Conservation (phyloP, 2,888 invertebrate species). For the Sicus ferrugineus region DNA sequence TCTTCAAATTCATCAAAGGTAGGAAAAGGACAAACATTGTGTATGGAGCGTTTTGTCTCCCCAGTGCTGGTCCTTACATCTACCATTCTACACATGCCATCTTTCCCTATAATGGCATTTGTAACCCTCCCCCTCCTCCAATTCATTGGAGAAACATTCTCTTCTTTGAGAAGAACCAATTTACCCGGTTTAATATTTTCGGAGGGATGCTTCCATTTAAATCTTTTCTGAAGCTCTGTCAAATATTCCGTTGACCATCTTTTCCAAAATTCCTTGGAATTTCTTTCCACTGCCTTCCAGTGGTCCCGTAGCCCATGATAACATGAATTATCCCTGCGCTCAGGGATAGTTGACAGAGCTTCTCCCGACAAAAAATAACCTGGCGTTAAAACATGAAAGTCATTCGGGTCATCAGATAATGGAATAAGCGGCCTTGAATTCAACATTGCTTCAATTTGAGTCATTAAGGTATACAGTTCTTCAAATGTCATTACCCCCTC, state of each 20-base stretch:
- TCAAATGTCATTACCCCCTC: background rate
- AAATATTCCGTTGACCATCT: constrained; percentile 9
- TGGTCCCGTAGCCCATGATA: constrained; percentile 11
- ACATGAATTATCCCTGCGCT: background rate
- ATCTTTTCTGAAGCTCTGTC: background rate
- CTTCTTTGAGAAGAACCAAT: too few relatives aligned
- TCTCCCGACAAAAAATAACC: constrained; percentile 19
- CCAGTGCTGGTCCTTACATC: too few relatives aligned
- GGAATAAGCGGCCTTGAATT: constrained; percentile 15
- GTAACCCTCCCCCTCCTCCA: constrained; percentile 3
- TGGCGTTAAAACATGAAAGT: constrained; percentile 10
- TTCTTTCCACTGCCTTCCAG: too few relatives aligned
- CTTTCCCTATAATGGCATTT: background rate
- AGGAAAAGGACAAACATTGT: constrained; percentile 23
- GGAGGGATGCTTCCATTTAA: constrained; percentile 3
- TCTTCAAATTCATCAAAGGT: background rate
- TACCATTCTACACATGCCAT: too few relatives aligned
- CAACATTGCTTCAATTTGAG: too few relatives aligned
- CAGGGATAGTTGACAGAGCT: background rate
- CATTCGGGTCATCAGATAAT: constrained; percentile 1
- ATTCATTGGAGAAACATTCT: too few relatives aligned
- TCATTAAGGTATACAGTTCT: constrained; percentile 10
- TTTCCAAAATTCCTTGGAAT: too few relatives aligned
- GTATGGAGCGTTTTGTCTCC: too few relatives aligned
- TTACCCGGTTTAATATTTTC: background rate